These are phyloP conservation scores for Tenebrio molitor DNA, from an alignment of 1,140 invertebrate species.

Conservation along the genomic window DNA sequence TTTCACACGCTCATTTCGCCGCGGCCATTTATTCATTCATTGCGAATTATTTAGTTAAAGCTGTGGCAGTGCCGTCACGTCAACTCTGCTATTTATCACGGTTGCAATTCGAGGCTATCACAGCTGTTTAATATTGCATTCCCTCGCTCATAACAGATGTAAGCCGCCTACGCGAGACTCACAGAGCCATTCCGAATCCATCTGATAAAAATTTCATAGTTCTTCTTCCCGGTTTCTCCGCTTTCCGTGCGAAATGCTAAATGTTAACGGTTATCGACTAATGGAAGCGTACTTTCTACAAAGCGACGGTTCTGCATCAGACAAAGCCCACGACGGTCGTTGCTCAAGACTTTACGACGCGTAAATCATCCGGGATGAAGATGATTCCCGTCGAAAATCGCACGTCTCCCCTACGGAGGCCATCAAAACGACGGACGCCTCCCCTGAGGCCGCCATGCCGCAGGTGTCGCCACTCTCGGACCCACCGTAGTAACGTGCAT, in stretches of 20 bases:
- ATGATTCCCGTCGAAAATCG: neutral
- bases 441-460: neutral
- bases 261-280: slow-evolving; percentile 19
- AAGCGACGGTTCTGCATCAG: neutral
- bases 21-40: slow-evolving; percentile 26
- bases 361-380: too few species aligned
- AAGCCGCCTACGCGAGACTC: slow-evolving; percentile 20
- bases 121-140: slow-evolving; percentile 37
- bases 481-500: neutral
- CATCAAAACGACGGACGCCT: slow-evolving; percentile 1
- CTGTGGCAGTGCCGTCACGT: slow-evolving; percentile 23
- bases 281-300: slow-evolving; percentile 21
- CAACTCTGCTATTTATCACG: slow-evolving; percentile 33
- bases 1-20: slow-evolving; percentile 23
- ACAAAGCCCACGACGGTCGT: neutral
- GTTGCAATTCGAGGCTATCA: slow-evolving; percentile 36
- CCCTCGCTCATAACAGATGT: slow-evolving; percentile 17
- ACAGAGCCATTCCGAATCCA: neutral
- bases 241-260: slow-evolving; percentile 23
- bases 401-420: neutral
- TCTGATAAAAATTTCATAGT: slow-evolving; percentile 23
- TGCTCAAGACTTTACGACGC: neutral
- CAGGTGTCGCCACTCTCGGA: neutral
- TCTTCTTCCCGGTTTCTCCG: slow-evolving; percentile 10
- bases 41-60: slow-evolving; percentile 38